A percentile compares a stretch with the other conserved stretches of the same genome.
Evolutionary conservation across 2,797 vertebrate species (phyloP).

Genomic region (Pogoniulus pusillus): DNA sequence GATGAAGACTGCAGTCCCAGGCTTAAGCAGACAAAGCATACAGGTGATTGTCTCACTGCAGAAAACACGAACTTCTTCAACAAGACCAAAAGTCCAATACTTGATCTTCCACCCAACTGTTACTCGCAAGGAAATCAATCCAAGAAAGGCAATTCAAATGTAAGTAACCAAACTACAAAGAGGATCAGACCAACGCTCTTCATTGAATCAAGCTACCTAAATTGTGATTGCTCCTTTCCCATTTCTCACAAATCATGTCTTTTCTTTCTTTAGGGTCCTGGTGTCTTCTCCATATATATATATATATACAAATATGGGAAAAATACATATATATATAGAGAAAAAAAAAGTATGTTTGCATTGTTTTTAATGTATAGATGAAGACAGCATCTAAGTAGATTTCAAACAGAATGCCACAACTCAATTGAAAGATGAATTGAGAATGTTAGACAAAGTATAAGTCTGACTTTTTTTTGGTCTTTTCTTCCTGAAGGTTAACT

Average conservation of each 20-base stretch:
- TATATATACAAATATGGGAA: too few species aligned
- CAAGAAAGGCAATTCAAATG: not conserved
- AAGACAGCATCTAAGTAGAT: too few species aligned
- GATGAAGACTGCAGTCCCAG: not conserved
- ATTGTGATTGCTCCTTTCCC: not conserved
- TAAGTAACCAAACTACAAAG: not conserved
- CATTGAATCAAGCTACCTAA: not conserved
- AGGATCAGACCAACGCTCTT: not conserved
- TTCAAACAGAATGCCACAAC: slow-evolving; percentile 35
- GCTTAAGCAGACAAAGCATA: not conserved
- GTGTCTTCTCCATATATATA: too few species aligned
- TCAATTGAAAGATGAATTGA: slow-evolving; percentile 46
- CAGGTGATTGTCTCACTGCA: not conserved
- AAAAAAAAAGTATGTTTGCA: too few species aligned
- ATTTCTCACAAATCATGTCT: not conserved
- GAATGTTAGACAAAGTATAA: not conserved
- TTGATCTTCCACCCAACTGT: not conserved
- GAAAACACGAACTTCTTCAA: not conserved
- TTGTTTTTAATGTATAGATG: too few species aligned
- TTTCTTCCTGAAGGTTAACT: not conserved
- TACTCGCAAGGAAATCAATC: not conserved
- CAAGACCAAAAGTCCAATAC: not conserved
- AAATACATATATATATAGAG: too few species aligned
- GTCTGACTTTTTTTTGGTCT: not conserved
- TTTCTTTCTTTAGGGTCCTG: not conserved